Conservation (phyloP, 2,113 vertebrate genomes). For the Aegotheles bennettii region DNA sequence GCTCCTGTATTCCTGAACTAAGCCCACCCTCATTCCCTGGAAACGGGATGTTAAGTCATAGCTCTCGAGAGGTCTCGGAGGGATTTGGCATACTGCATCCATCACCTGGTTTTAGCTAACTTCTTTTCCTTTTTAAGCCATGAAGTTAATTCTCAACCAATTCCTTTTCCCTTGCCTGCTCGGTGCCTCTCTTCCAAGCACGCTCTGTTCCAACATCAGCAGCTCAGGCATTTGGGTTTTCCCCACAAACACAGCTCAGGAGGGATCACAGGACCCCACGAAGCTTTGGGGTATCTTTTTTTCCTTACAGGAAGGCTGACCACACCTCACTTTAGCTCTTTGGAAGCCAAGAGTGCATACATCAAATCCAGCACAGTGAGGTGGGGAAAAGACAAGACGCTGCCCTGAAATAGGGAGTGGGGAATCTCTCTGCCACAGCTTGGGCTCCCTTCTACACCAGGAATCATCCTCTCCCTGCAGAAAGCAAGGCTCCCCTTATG, state of each 20-base stretch:
- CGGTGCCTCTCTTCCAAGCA: background rate
- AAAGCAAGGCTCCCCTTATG: background rate
- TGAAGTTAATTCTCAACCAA: background rate
- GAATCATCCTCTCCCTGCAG: background rate
- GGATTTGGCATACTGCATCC: background rate
- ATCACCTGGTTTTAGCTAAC: background rate
- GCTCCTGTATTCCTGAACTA: background rate
- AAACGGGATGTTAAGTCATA: background rate
- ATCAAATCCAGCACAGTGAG: background rate
- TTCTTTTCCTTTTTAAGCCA: background rate
- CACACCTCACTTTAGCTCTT: background rate
- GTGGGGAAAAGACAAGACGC: background rate
- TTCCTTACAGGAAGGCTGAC: background rate
- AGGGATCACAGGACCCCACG: background rate
- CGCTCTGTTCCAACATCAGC: background rate
- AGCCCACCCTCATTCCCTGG: background rate
- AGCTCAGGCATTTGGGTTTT: background rate
- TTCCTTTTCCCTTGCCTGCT: background rate
- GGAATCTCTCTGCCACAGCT: background rate
- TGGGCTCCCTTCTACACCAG: background rate
- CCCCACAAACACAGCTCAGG: background rate
- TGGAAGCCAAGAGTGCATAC: background rate
- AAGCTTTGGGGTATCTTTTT: background rate
- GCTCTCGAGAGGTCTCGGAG: background rate
- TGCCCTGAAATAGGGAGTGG: rapidly evolving